Conservation (phyloP, 2,797 vertebrate genomes). For the Pelochelys cantorii region DNA sequence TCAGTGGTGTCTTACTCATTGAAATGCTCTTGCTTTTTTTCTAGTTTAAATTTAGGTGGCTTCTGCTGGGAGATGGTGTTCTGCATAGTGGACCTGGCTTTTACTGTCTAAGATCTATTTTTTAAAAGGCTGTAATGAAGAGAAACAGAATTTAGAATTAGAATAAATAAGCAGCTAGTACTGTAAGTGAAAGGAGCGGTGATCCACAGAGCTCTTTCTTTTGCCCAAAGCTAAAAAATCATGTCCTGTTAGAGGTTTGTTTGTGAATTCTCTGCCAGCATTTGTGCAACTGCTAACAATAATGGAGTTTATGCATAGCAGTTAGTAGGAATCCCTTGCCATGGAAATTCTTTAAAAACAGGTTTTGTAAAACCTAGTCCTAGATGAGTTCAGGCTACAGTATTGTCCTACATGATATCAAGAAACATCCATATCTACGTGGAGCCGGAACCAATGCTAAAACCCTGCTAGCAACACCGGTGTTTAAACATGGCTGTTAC, state of each 20-base stretch:
- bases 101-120: not conserved
- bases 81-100: not conserved
- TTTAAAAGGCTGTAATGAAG: not conserved
- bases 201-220: not conserved
- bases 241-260: slow-evolving; percentile 45
- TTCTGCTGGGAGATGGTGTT: not conserved
- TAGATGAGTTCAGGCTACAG: slow-evolving; percentile 26
- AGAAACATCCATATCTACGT: not conserved
- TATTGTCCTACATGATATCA: not conserved
- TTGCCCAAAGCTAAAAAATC: slow-evolving; percentile 58
- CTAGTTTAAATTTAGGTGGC: not conserved
- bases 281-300: slow-evolving; percentile 59
- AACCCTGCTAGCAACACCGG: not conserved
- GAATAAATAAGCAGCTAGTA: not conserved
- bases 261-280: slow-evolving; percentile 60
- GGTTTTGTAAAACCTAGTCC: slow-evolving; percentile 25
- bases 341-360: not conserved
- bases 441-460: not conserved
- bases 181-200: slow-evolving; percentile 19
- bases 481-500: not conserved
- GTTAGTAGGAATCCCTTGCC: not conserved
- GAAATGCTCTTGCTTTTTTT: not conserved
- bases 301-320: slow-evolving; percentile 60
- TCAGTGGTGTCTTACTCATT: not conserved
- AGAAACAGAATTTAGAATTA: not conserved